Evolutionary conservation across 2,888 invertebrate genomes (phyloP), one percentile per base, ranked within the genome.

Genomic region (Andrena bucephala): DNA sequence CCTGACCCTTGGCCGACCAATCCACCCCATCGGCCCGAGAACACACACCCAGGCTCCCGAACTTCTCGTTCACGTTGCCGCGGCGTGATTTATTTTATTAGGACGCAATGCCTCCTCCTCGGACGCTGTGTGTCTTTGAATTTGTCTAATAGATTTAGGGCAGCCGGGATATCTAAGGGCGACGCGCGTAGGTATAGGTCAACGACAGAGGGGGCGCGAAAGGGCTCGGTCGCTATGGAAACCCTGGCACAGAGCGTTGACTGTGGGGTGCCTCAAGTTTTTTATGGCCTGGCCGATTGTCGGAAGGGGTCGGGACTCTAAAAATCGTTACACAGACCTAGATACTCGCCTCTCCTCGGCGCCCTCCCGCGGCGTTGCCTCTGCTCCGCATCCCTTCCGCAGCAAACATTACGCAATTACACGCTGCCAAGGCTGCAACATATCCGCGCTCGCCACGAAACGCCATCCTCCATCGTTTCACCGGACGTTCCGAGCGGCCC

Each of bases 261-360:
- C 88, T 88, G 88, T 90, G 89, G 91, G 92, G 91, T 92, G 89
- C 89, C 89, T 92, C 89, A 89, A 90, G 90, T 89, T 91, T 91
- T 91, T 91, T 91, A 91, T 89, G 91, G 87, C 86, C 89, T 89
- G 90, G 90, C 90, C 90, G 91, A 92, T 91, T 89, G 87, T 90
- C 88, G 90, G 87, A 89, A 90, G 90, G 92, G 90, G 92, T 91
- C 82, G 91, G 68, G 87, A 86, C 89, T 91, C 91, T 90, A 91
- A 92, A 92, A 92, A 92, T 92, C 92, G 92, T 92, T 92, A 92
- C 92, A 92, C 91, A 92, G 91, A 92, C 92, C 92, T 89, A 92
- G 91, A 92, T 92, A 92, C 87, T 86, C 78, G 85, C 77, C 76
- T 76, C 84, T 84, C 72, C 72, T 85, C 84, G 71, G 68, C 76